A percentile compares a stretch with the other conserved stretches of the same genome.
These are phyloP conservation scores for Cynaeus angustus DNA, from an alignment of 2,888 invertebrate species.

Conservation along the genomic window DNA sequence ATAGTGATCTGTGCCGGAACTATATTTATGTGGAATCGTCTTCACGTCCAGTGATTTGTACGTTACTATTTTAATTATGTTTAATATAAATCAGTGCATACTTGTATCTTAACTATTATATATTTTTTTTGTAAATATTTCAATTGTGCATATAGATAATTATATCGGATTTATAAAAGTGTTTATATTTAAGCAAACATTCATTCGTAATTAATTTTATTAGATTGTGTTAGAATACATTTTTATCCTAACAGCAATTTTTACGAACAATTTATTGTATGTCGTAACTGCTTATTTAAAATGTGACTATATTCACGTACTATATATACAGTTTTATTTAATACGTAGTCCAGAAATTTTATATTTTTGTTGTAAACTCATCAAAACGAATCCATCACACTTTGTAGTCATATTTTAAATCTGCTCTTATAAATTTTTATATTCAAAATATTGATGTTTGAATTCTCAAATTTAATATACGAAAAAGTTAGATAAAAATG, in stretches of 20 bases:
- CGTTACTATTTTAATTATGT: conserved; percentile 67
- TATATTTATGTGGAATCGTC: conserved; percentile 68
- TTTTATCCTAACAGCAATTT: conserved; percentile 63
- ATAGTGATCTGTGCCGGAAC: conserved; percentile 68
- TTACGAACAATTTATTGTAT: conserved; percentile 62
- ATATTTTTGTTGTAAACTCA: conserved; percentile 55
- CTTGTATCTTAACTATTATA: conserved; percentile 66
- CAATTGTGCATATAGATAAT: conserved; percentile 72
- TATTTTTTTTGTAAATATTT: conserved; percentile 71
- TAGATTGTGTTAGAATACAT: conserved; percentile 67
- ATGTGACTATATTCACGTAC: conserved; percentile 54
- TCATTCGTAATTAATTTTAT: conserved; percentile 64
- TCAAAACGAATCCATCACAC: conserved; percentile 46
- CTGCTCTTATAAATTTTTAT: conserved; percentile 60
- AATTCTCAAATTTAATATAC: conserved; percentile 63
- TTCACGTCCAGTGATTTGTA: conserved; percentile 71
- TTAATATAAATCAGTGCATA: conserved; percentile 63
- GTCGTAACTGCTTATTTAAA: conserved; percentile 61
- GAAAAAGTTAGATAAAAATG: conserved; percentile 59
- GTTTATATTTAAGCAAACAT: conserved; percentile 69
- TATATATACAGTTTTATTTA: conserved; percentile 17
- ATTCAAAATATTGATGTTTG: conserved; percentile 66
- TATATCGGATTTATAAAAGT: conserved; percentile 70
- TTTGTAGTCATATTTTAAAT: conserved; percentile 58
- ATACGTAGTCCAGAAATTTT: conserved; percentile 30